A percentile compares a stretch with the other conserved stretches of the same genome.
Evolutionary conservation across 1,140 invertebrate genomes (phyloP).

Genomic region (Solen grandis): DNA sequence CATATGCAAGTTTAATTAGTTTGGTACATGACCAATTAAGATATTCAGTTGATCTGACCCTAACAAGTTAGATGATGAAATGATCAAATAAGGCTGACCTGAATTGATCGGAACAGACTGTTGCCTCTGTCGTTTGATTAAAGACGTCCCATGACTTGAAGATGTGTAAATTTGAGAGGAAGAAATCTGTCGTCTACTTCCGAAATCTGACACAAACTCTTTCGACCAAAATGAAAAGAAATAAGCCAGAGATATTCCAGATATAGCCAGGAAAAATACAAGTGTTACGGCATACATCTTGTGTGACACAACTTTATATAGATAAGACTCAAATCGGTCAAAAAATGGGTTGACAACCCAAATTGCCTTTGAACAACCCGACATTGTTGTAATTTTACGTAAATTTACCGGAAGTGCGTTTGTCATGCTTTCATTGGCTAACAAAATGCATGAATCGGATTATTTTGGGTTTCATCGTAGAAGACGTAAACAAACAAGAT

Average conservation of each 20-base stretch:
- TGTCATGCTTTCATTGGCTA: conserved; percentile 62
- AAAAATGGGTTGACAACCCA: conserved; percentile 1
- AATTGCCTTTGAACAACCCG: conserved; percentile 3
- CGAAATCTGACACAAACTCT: conserved; percentile 56
- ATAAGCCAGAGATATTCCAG: conserved; percentile 63
- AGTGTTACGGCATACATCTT: conserved; percentile 57
- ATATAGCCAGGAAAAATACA: conserved; percentile 57
- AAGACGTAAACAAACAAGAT: conserved; percentile 59
- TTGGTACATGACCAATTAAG: too few relatives aligned
- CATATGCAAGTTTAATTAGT: too few relatives aligned
- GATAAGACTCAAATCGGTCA: background rate
- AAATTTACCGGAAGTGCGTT: conserved; percentile 55
- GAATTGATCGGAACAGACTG: conserved; percentile 57
- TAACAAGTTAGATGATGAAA: too few relatives aligned
- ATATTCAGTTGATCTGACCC: too few relatives aligned
- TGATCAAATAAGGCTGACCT: too few relatives aligned
- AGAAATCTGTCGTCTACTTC: conserved; percentile 41
- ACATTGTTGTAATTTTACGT: conserved; percentile 38
- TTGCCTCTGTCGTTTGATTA: conserved; percentile 60
- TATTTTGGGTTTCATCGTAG: background rate
- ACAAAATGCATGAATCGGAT: conserved; percentile 31
- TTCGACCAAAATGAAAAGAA: conserved; percentile 55
- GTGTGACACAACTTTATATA: background rate
- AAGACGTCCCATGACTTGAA: conserved; percentile 61
- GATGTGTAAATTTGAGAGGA: conserved; percentile 14